Base-by-base conservation (phyloP, 2,888 invertebrate species). In the Bugula neritina region DNA sequence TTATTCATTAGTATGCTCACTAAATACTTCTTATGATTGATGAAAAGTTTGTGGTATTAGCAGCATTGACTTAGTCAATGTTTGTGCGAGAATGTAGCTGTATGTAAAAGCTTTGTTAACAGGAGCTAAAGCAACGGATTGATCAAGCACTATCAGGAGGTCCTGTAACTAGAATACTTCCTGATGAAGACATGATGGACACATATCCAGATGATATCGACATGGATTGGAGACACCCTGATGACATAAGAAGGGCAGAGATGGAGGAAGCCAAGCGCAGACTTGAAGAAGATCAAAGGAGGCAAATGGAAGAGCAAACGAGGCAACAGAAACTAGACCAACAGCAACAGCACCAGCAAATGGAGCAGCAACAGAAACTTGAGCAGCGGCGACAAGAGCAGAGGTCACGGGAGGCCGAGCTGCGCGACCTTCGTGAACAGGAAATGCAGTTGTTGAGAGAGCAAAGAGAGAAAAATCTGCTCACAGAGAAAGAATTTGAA, bases 131-230 rank as follows among this genome's bases (percentile, higher is more conserved):
- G 27, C 25, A 63, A 2, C 31, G 31, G n/a, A 34, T 63, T 13
- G 27, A 63, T 5, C 3, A 63, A 5, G 63, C 63, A 31, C 31
- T 63, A 2, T 63, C 63, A 31, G 63, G 63, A 25, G 63, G 63
- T n/a, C 63, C 63, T 63, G 63, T 63, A 10, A 63, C 63, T 10
- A 27, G 31, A 31, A 63, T 63, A 27, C 31, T 63, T 2, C 25
- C 21, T 13, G 63, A 63, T 13, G 63, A 63, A 31, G 34, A 27
- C 63, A 25, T 31, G 17, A 25, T 17, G 21, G 63, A 63, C 27
- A 27, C 27, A 34, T 63, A 63, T n/a, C 34, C 21, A 10, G 63
- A 25, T 13, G 63, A 63, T 27, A 25, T 63, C 2, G 63, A 63
- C 27, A 3, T 25, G 5, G 29, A 63, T 10, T 63, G 63, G 63